phyloP scores from a whole-genome alignment of 2,888 invertebrate species.

The Leptothorax acervorum region DNA sequence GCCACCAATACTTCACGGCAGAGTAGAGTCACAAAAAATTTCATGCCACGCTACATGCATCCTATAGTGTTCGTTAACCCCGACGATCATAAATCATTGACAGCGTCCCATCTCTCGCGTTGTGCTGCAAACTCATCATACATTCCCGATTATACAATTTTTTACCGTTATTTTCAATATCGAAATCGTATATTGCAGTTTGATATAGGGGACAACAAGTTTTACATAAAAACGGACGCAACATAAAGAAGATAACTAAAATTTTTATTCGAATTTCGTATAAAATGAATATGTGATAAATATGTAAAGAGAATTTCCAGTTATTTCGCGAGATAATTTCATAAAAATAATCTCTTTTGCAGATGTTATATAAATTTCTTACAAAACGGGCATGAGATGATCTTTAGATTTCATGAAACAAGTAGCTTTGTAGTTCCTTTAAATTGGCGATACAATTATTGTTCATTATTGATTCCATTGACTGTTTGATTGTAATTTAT shows the following conservation, averaged over 20 bases:
- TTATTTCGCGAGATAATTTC: background rate
- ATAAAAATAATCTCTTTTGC: background rate
- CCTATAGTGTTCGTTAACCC: constrained; percentile 53
- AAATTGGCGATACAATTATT: background rate
- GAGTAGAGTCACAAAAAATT: constrained; percentile 36
- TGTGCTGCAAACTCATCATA: constrained; percentile 40
- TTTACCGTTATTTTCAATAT: constrained; percentile 38
- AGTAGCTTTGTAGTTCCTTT: background rate
- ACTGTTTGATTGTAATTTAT: background rate
- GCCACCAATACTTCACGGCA: constrained; percentile 29
- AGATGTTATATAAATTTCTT: background rate
- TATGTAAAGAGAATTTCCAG: background rate
- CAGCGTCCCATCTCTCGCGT: constrained; percentile 48
- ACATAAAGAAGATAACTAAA: background rate
- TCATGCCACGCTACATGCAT: constrained; percentile 36
- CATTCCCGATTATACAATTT: constrained; percentile 45
- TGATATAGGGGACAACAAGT: constrained; percentile 1
- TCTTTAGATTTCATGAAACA: background rate
- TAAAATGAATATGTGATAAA: background rate
- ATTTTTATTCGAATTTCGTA: background rate
- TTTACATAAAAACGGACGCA: background rate
- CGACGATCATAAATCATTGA: constrained; percentile 64
- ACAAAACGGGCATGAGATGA: background rate
- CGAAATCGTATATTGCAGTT: constrained; percentile 36
- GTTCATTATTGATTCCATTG: background rate